Conservation (phyloP, 2,888 invertebrate genomes). For the Anoplius nigerrimus region DNA sequence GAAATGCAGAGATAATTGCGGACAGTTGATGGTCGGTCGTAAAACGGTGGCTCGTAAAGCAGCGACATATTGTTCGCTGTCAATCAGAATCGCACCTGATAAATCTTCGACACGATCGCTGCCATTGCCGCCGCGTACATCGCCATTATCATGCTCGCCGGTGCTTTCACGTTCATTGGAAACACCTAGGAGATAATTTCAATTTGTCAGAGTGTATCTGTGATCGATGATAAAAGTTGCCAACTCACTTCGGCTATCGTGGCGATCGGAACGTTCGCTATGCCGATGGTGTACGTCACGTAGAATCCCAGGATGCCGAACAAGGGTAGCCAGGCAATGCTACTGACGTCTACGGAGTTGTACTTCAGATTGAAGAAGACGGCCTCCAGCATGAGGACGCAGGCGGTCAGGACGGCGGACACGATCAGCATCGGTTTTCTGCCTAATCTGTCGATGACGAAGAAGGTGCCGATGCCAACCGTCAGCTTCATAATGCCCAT, state of each 20-base stretch:
- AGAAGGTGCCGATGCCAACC: neutral
- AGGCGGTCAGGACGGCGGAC: neutral
- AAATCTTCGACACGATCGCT: neutral
- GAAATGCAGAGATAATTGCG: too few species aligned
- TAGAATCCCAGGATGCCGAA: conserved; percentile 24
- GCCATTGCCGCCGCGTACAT: neutral
- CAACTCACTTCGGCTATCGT: neutral
- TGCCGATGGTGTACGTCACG: conserved; percentile 9
- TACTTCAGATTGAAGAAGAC: conserved; percentile 23
- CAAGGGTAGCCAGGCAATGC: conserved; percentile 23
- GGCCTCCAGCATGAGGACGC: conserved; percentile 16
- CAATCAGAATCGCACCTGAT: neutral
- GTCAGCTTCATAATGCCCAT: conserved; percentile 15
- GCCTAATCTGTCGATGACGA: conserved; percentile 17
- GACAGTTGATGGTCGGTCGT: too few species aligned
- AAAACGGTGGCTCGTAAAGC: too few species aligned
- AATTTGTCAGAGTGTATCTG: neutral
- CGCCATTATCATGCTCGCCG: conserved; percentile 20
- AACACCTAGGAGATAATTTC: conserved; percentile 17
- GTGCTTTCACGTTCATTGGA: conserved; percentile 27
- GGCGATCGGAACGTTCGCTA: conserved; percentile 9
- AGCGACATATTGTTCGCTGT: neutral
- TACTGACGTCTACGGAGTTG: conserved; percentile 19
- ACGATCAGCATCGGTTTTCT: conserved; percentile 21
- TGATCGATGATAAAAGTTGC: too few species aligned